Percentiles rank a stretch among this genome's conserved stretches.
phyloP scores from a whole-genome alignment of 2,888 invertebrate species.

The Abrostola tripartita region DNA sequence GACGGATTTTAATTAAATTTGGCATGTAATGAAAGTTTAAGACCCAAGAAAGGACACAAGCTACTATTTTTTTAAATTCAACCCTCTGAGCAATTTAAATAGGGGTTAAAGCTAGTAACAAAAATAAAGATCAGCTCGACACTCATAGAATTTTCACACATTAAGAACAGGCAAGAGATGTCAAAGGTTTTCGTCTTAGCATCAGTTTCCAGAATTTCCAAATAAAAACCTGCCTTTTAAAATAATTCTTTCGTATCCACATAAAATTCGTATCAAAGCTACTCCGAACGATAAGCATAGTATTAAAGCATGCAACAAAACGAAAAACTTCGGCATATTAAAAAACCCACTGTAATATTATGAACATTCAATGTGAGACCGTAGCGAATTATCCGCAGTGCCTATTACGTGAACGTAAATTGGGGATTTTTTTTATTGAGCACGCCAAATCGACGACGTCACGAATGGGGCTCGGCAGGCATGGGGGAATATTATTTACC shows the following conservation, averaged over 20 bases:
- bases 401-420: conserved; percentile 78
- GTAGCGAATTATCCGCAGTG: conserved; percentile 78
- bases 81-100: no score
- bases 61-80: no score
- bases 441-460: conserved; percentile 77
- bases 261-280: not conserved
- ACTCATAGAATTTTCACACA: no score
- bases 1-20: no score
- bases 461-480: conserved; percentile 68
- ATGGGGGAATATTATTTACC: conserved; percentile 51
- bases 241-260: not conserved
- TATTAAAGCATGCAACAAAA: conserved; percentile 10
- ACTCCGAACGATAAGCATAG: not conserved
- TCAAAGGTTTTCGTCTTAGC: not conserved
- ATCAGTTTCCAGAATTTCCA: not conserved
- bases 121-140: no score
- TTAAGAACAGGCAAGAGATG: no score
- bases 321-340: conserved; percentile 24
- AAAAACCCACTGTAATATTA: conserved; percentile 52
- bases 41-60: no score
- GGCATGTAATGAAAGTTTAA: no score
- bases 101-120: no score
- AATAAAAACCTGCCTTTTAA: not conserved
- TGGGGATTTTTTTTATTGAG: conserved; percentile 75
- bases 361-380: conserved; percentile 53